phyloP scores from a whole-genome alignment of 2,113 vertebrate species.

The Sclerurus mexicanus region DNA sequence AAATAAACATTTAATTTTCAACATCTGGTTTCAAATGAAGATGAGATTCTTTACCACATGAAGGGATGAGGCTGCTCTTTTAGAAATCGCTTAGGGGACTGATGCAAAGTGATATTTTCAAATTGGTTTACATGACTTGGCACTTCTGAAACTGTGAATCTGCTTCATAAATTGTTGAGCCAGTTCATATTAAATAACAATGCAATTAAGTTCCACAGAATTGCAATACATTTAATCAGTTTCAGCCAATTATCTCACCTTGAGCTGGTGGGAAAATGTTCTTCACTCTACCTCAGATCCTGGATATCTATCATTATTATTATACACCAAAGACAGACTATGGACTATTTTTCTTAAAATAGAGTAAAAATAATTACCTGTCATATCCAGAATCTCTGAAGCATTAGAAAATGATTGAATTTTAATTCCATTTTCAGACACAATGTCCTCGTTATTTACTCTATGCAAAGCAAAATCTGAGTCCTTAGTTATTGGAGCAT shows the following conservation, averaged over 20 bases:
- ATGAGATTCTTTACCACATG: not conserved
- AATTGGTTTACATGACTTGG: not conserved
- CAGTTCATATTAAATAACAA: not conserved
- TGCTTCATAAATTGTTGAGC: not conserved
- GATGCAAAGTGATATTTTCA: not conserved
- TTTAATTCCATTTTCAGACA: slow-evolving; percentile 72
- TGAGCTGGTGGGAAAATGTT: not conserved
- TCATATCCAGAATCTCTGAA: slow-evolving; percentile 73
- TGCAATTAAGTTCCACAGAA: not conserved
- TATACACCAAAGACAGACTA: not conserved
- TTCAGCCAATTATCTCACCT: not conserved
- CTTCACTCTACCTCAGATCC: not conserved
- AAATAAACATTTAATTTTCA: not conserved
- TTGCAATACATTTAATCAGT: not conserved
- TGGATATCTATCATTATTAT: not conserved
- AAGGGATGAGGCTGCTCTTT: not conserved
- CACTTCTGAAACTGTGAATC: not conserved
- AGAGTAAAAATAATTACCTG: slow-evolving; percentile 78
- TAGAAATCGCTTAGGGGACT: not conserved
- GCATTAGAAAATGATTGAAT: slow-evolving; percentile 74
- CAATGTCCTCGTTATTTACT: slow-evolving; percentile 52
- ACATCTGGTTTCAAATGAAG: not conserved
- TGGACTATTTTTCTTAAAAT: slow-evolving; percentile 25
- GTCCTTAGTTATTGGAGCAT: slow-evolving; percentile 54
- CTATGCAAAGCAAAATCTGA: slow-evolving; percentile 61